Base-by-base conservation (phyloP, 2,888 invertebrate species). In the Muschampia plurimacula region DNA sequence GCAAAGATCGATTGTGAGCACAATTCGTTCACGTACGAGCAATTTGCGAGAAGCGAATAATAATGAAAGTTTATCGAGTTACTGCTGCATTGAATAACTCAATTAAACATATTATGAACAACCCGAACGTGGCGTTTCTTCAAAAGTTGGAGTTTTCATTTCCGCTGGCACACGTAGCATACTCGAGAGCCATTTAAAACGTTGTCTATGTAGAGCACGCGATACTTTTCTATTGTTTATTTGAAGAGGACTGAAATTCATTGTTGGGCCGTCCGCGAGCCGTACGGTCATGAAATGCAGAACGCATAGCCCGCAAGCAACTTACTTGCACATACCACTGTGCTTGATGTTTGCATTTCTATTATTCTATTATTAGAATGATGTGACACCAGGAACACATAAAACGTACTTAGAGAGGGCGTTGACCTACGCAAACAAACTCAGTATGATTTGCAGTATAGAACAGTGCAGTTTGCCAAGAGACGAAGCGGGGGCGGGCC, bases 311-410 rank as follows among this genome's bases (percentile, higher is more conserved):
- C 74, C 77, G 84, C 81, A 80, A 86, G 83, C 83, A 85, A 86
- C 85, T 83, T 81, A 86, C 85, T 83, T 81, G 83, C 83, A 84
- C 89, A 89, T 90, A 84, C 88, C 89, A 82, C 83, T 79, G 81
- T 86, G 88, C 87, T 91, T 88, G 88, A 89, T 87, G 86, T 84
- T 88, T 86, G 83, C 90, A 91, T 93, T 92, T 89, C 91, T 89
- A 90, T 91, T 82, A 85, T 84, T 84, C 93, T 93, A 93, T 93
- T 93, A 93, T 90, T 93, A 92, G 91, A 88, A 86, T 87, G 88
- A 90, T 88, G 88, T 91, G 93, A 93, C 93, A 93, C 89, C 89
- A 93, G 94, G 92, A 93, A 93, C 90, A 91, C 89, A 92, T 91
- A 91, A 91, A 92, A 91, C 86, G 89, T 88, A 87, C 83, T 83